A percentile compares a stretch with the other conserved stretches of the same genome.
These are phyloP conservation scores for Arothron firmamentum DNA, from an alignment of 2,113 vertebrate genomes.

Conservation along the genomic window DNA sequence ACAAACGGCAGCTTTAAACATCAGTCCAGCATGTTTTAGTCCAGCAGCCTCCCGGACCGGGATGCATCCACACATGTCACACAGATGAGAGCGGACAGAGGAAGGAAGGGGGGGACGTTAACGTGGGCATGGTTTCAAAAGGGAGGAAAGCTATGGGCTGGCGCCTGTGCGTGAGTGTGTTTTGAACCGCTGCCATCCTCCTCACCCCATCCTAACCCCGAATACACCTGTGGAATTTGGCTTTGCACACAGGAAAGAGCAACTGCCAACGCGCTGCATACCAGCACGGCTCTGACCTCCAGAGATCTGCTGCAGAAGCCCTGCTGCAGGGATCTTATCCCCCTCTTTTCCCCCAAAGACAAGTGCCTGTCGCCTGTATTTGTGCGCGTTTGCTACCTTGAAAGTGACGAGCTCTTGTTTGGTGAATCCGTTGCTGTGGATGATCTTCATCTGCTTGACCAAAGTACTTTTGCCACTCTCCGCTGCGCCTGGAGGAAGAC, in stretches of 20 bases:
- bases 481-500: constrained; percentile 67
- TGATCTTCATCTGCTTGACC: constrained; percentile 83
- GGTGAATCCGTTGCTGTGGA: constrained; percentile 77
- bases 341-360: too few species aligned
- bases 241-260: constrained; percentile 31
- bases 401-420: constrained; percentile 74
- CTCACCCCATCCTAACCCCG: constrained; percentile 23
- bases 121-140: not conserved
- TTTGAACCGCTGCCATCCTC: constrained; percentile 21
- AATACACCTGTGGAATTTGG: constrained; percentile 47
- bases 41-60: too few species aligned
- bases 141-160: not conserved
- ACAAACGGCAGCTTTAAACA: too few species aligned
- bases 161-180: constrained; percentile 10
- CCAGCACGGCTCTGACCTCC: constrained; percentile 46
- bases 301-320: constrained; percentile 17
- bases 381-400: constrained; percentile 71
- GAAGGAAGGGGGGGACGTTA: constrained; percentile 10
- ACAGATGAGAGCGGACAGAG: not conserved
- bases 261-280: constrained; percentile 53
- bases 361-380: not conserved
- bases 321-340: too few species aligned
- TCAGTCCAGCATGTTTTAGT: too few species aligned
- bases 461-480: constrained; percentile 79
- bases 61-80: too few species aligned